These are phyloP conservation scores for Steatocranus sp. DNA, from an alignment of 2,797 vertebrate species.

Conservation along the genomic window DNA sequence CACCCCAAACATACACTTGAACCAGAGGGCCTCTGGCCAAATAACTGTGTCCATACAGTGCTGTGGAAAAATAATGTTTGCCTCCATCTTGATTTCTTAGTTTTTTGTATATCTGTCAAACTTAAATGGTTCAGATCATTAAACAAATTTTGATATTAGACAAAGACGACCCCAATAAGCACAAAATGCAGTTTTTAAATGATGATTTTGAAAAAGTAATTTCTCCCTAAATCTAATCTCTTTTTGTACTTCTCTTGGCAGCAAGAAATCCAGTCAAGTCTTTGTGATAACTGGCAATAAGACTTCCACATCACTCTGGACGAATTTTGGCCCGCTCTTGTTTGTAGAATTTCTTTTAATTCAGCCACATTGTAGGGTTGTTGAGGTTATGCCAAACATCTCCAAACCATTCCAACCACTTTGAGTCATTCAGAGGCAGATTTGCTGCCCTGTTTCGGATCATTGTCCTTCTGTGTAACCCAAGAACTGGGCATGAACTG, in stretches of 20 bases:
- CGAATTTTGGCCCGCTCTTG: accelerated
- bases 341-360: background rate
- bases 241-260: background rate
- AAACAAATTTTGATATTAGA: background rate
- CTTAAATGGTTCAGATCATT: background rate
- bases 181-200: background rate
- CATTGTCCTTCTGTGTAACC: background rate
- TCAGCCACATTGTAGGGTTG: accelerated
- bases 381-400: background rate
- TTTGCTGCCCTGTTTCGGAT: background rate
- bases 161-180: accelerated
- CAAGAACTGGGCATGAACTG: background rate
- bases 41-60: background rate
- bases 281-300: background rate
- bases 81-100: background rate
- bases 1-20: constrained; percentile 68
- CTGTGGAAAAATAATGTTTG: background rate
- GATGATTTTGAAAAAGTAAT: background rate
- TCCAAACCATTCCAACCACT: background rate
- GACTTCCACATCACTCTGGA: background rate
- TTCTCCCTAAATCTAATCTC: background rate
- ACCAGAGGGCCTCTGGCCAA: constrained; percentile 48
- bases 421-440: background rate
- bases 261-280: background rate
- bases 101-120: background rate